These are phyloP conservation scores for Leucophenga varia DNA, from an alignment of 1,140 invertebrate species.

Conservation along the genomic window DNA sequence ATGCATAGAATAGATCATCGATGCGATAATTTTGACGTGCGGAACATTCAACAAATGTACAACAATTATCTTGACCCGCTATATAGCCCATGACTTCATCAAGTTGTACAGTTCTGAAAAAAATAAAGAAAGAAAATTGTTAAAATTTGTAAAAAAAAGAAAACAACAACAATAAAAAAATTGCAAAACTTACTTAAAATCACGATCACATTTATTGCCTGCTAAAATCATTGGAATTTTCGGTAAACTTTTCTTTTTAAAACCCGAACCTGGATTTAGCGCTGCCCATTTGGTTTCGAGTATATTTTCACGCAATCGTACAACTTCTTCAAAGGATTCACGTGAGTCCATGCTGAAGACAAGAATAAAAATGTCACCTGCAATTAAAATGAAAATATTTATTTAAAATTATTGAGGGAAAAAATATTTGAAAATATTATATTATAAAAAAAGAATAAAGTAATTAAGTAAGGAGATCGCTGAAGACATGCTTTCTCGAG, in stretches of 20 bases:
- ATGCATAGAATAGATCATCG: slow-evolving; percentile 78
- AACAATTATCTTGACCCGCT: slow-evolving; percentile 68
- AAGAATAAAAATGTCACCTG: slow-evolving; percentile 83
- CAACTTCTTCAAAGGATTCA: slow-evolving; percentile 84
- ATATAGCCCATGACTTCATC: slow-evolving; percentile 73
- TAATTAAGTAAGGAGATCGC: too few relatives aligned
- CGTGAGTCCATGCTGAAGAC: slow-evolving; percentile 82
- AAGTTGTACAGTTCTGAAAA: slow-evolving; percentile 65
- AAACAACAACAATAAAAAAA: slow-evolving; percentile 13
- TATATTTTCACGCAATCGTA: slow-evolving; percentile 78
- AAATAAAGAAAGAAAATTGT: neutral
- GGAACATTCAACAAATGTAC: slow-evolving; percentile 79
- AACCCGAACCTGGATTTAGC: slow-evolving; percentile 61
- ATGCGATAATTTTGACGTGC: slow-evolving; percentile 77
- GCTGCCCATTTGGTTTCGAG: slow-evolving; percentile 76
- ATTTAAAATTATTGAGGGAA: slow-evolving; percentile 9
- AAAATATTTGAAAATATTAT: too few relatives aligned
- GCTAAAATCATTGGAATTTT: slow-evolving; percentile 80
- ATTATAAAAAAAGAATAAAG: too few relatives aligned
- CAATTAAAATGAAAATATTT: slow-evolving; percentile 20
- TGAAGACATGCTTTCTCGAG: too few relatives aligned
- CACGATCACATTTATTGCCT: slow-evolving; percentile 80
- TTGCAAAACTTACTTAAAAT: slow-evolving; percentile 62
- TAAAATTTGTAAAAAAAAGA: neutral
- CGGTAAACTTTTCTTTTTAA: slow-evolving; percentile 64